These are phyloP conservation scores for Paratrypauchen microcephalus DNA, from an alignment of 2,797 vertebrate species.

Conservation along the genomic window DNA sequence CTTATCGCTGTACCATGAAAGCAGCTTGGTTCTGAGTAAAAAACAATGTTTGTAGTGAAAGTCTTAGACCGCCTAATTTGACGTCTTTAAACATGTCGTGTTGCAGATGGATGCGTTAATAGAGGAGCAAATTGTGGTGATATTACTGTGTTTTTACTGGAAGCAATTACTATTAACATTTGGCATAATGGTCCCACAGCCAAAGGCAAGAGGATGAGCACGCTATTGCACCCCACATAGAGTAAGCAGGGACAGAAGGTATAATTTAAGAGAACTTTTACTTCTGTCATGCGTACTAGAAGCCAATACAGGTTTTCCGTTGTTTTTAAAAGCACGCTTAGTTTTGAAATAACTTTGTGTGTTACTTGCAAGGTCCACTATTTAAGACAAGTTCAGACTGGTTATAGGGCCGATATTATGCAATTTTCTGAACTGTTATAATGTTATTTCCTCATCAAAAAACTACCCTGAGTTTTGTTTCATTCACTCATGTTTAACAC, in stretches of 20 bases:
- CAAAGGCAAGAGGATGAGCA: background rate
- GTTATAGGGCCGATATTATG: too few relatives aligned
- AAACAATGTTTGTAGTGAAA: constrained; percentile 62
- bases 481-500: too few relatives aligned
- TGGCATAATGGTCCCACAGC: constrained; percentile 41
- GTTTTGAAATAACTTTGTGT: too few relatives aligned
- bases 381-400: too few relatives aligned
- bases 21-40: constrained; percentile 44
- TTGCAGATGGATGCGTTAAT: constrained; percentile 65
- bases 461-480: too few relatives aligned
- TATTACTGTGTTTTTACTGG: constrained; percentile 54
- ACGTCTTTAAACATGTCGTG: constrained; percentile 60
- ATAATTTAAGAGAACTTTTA: background rate
- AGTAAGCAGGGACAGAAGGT: background rate
- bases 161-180: constrained; percentile 61
- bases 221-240: background rate
- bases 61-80: constrained; percentile 61
- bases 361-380: too few relatives aligned
- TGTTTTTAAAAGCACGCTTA: too few relatives aligned
- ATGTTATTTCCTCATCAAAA: too few relatives aligned
- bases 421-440: too few relatives aligned
- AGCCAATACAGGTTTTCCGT: too few relatives aligned
- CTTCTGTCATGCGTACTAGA: background rate
- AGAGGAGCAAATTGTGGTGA: constrained; percentile 60
- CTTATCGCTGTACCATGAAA: constrained; percentile 41